Conservation (phyloP, 2,113 vertebrate genomes). For the Amphilophus citrinellus region DNA sequence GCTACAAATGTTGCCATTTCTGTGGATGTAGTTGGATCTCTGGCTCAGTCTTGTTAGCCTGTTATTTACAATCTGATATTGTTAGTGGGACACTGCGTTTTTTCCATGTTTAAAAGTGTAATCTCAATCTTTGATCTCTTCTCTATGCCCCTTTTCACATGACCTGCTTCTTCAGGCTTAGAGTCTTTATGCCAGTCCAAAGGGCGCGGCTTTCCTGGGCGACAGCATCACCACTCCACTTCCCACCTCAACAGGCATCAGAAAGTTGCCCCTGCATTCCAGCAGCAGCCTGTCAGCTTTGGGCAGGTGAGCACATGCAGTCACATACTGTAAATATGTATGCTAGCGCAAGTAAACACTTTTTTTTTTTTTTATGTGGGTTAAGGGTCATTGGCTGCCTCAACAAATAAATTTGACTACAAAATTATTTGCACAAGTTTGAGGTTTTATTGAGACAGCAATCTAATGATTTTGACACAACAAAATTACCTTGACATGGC, state of each 20-base stretch:
- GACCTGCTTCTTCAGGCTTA: conserved; percentile 60
- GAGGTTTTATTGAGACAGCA: background rate
- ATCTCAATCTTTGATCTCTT: background rate
- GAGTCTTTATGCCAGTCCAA: conserved; percentile 87
- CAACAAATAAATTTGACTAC: background rate
- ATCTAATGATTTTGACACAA: background rate
- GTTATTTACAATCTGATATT: conserved; percentile 10
- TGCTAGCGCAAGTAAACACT: background rate
- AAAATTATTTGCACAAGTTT: background rate
- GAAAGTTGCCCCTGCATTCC: conserved; percentile 91
- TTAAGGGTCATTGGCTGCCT: background rate
- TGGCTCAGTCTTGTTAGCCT: conserved; percentile 19
- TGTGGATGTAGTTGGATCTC: conserved; percentile 21
- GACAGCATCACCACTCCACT: conserved; percentile 84
- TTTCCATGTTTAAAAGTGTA: background rate
- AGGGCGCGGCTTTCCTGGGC: conserved; percentile 85
- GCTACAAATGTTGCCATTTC: conserved; percentile 49
- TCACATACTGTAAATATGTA: background rate
- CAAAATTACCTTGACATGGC: background rate
- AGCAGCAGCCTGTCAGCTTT: conserved; percentile 90
- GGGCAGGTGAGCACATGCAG: conserved; percentile 86
- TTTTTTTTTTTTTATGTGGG: background rate
- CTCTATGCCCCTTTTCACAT: background rate
- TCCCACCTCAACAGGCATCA: conserved; percentile 88
- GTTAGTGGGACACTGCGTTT: background rate